Evolutionary conservation across 2,113 vertebrate genomes (phyloP).

Genomic region (Hylia prasina): DNA sequence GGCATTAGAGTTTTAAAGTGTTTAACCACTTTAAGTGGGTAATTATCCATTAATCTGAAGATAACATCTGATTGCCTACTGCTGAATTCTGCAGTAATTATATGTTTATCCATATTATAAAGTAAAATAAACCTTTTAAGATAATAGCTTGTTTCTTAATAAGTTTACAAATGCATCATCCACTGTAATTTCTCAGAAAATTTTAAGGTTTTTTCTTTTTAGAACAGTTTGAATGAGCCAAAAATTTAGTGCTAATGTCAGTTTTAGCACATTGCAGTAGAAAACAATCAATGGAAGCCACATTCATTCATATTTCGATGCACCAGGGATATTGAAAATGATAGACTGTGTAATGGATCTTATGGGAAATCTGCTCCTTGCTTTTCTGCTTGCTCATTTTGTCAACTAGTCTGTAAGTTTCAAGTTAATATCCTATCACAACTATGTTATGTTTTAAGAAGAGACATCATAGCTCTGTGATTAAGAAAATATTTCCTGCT

Average conservation of each 20-base stretch:
- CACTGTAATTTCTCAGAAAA: not conserved
- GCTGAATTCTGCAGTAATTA: conserved; percentile 29
- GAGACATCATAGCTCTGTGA: not conserved
- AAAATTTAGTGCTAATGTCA: not conserved
- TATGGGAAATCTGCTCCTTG: not conserved
- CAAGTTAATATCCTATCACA: not conserved
- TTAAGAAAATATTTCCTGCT: not conserved
- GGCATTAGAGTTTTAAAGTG: conserved; percentile 15
- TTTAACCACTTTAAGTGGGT: conserved; percentile 44
- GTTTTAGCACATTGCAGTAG: not conserved
- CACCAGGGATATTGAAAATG: not conserved
- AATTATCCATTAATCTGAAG: conserved; percentile 53
- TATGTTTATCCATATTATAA: conserved; percentile 30
- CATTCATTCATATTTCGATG: not conserved
- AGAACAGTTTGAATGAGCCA: not conserved
- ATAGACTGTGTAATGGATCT: not conserved
- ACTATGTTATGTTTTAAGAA: not conserved
- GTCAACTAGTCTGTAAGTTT: not conserved
- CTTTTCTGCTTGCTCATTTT: not conserved
- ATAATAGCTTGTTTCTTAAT: conserved; percentile 27
- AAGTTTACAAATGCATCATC: not conserved
- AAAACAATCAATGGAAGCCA: not conserved
- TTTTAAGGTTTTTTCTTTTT: not conserved
- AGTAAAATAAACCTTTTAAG: conserved; percentile 46
- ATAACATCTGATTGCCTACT: conserved; percentile 31